Base-by-base conservation (phyloP, 2,797 vertebrate genomes). In the Sphaeramia orbicularis region DNA sequence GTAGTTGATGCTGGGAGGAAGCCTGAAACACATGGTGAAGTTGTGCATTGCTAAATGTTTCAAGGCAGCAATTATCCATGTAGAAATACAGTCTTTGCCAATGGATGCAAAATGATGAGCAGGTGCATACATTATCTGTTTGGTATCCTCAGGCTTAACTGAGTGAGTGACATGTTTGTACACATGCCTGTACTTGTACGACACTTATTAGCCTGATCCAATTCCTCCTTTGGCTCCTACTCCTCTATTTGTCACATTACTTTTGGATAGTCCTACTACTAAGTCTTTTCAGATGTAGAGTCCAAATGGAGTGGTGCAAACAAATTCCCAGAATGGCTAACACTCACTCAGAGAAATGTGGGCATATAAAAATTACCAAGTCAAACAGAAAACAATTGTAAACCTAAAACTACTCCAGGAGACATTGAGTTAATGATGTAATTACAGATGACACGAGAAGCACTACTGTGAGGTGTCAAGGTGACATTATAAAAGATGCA, bases 61-160 rank as follows among this genome's bases (percentile, higher is more conserved):
- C 15, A 51, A 45, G 57, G 14, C 37, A 38, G 12, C 54, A 55
- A 35, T 58, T 16, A 6, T 59, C 30, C 32, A 64, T 65, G 59
- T 44, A 56, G 50, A 65, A 51, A 10, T 40, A 12, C 60, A 55
- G 38, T 43, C 12, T 72, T 36, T 67, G 56, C 64, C 67, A 41
- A 65, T 65, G 19, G 62, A 30, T 78, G 18, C 49, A 52, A 42
- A 67, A 77, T 67, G 19, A 61, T 21, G 40, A 55, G 51, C 72
- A 74, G 75, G 57, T 72, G 56, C 48, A 55, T 27, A 41, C 32
- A 35, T 35, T 35, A 35, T 53, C 52, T 66, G 56, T 66, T 27
- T 0, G 30, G 14, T 27, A 30, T 40, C 54, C 15, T 30, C 10
- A 53, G 37, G 19, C 42, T 36, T 51, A 36, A 42, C 24, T 30